phyloP scores from a whole-genome alignment of 2,113 vertebrate genomes.

The Prochilodus magdalenae region DNA sequence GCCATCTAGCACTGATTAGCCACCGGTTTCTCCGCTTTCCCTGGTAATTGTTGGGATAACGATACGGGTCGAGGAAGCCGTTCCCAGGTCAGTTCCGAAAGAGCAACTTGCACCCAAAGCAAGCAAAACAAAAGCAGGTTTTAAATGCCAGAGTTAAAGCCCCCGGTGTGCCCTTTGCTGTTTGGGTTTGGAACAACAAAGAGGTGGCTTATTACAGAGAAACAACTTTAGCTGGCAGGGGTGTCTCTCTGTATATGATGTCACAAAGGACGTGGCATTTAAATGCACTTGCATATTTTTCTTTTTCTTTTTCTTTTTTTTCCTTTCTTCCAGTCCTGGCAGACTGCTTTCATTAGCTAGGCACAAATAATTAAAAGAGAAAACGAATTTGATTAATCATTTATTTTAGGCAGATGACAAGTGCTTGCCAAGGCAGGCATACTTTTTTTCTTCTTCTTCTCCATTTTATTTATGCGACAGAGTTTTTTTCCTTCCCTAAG shows the following conservation, averaged over 20 bases:
- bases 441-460: slow-evolving; percentile 16
- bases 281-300: slow-evolving; percentile 36
- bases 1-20: slow-evolving; percentile 26
- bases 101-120: slow-evolving; percentile 11
- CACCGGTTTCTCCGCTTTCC: background rate
- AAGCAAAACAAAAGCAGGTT: slow-evolving; percentile 27
- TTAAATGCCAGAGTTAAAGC: slow-evolving; percentile 46
- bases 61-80: slow-evolving; percentile 1
- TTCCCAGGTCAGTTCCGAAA: slow-evolving; percentile 35
- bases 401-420: slow-evolving; percentile 49
- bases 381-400: slow-evolving; percentile 60
- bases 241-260: slow-evolving; percentile 4
- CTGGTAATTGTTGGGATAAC: slow-evolving; percentile 22
- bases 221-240: slow-evolving; percentile 28
- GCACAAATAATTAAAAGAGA: slow-evolving; percentile 56
- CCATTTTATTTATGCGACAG: slow-evolving; percentile 41
- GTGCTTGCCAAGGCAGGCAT: slow-evolving; percentile 24
- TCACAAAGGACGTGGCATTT: slow-evolving; percentile 62
- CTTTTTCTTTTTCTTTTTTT: background rate
- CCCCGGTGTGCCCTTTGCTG: slow-evolving; percentile 38
- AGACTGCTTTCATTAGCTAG: slow-evolving; percentile 47
- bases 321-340: background rate
- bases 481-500: slow-evolving; percentile 12
- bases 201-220: slow-evolving; percentile 37
- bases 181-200: slow-evolving; percentile 37